Evolutionary conservation across 2,113 vertebrate species (phyloP).

Genomic region (Scalopus aquaticus): DNA sequence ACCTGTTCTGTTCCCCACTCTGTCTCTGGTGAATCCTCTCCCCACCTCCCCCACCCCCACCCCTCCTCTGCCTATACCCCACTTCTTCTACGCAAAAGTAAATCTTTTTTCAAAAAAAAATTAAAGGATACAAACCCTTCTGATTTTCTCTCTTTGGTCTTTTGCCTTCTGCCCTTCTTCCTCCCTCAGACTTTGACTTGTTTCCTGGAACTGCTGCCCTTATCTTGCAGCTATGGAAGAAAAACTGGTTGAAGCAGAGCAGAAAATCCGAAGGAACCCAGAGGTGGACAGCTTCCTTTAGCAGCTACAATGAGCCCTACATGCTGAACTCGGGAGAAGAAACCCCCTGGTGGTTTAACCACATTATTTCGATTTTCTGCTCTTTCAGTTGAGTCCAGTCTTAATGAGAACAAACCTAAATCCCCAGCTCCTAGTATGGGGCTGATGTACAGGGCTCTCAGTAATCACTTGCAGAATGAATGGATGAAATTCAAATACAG

Average conservation of each 20-base stretch:
- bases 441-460: not conserved
- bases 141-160: not conserved
- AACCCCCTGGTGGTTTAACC: not conserved
- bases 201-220: not conserved
- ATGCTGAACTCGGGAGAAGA: not conserved
- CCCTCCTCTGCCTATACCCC: too few species aligned
- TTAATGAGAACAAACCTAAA: not conserved
- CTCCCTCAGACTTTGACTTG: not conserved
- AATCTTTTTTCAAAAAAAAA: too few species aligned
- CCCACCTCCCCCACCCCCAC: too few species aligned
- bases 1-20: too few species aligned
- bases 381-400: not conserved
- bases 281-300: not conserved
- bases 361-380: not conserved
- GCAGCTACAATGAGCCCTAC: not conserved
- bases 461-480: not conserved
- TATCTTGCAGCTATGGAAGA: not conserved
- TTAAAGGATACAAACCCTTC: not conserved
- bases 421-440: not conserved
- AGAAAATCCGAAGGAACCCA: not conserved
- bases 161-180: not conserved
- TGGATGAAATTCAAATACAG: not conserved
- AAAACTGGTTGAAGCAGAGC: not conserved
- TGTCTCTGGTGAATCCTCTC: too few species aligned
- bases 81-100: too few species aligned